Evolutionary conservation across 1,140 invertebrate genomes (phyloP), one percentile per base, ranked within the genome.

Genomic region (Drosophila pruinosa): DNA sequence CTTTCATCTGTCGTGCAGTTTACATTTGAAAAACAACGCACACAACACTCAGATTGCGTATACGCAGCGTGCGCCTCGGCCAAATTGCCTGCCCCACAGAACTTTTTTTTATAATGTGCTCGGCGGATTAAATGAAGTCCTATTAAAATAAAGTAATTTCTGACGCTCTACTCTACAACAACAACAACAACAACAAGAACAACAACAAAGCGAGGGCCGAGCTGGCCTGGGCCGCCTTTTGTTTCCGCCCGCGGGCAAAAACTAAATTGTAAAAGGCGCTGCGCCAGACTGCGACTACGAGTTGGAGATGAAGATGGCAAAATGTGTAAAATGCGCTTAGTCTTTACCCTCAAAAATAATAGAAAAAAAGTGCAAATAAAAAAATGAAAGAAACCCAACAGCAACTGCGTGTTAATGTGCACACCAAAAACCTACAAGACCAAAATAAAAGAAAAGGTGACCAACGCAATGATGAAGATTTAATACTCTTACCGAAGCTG

Each of bases 81-180:
- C 81, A 88, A 86, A 86, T 88, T 86, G 78, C 70, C 81, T 63
- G 26, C 56, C 45, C 65, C 19, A 8, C 67, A 57, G 45, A 15
- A 41, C 26, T 36, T 58, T 63, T 24, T 61, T 63, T 24, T 61
- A 88, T 81, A 88, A 88, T 82, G 69, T 72, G 59, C 78, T 47
- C 56, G 78, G 82, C 56, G 82, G 82, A 86, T 86, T 86, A 86
- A 88, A 81, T 86, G 82, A 86, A 86, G 82, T 86, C 82, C 82
- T 86, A 86, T 86, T 88, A 86, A 82, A 86, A 86, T 86, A 88
- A 86, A 86, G 82, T 86, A 88, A 85, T 85, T 85, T 86, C 70
- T 81, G 64, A 53, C 81, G 62, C 73, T 70, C 73, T 69, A 61
- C 67, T 28, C 24, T 45, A 45, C 47, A 53, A 45, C 45, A 62